Base-by-base conservation (phyloP, 2,888 invertebrate species). In the Hypsopygia costalis region DNA sequence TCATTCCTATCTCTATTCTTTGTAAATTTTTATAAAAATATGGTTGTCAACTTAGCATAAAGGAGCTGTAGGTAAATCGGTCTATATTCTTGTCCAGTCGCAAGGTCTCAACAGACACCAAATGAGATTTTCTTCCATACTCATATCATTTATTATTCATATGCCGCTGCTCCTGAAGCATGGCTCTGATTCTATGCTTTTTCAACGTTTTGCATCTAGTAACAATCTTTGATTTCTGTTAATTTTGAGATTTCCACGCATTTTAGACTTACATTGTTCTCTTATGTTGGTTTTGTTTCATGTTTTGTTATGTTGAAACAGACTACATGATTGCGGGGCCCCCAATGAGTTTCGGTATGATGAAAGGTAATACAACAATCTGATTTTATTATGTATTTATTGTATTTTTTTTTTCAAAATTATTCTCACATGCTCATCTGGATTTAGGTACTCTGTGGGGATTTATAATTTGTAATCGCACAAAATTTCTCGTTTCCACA, bases 331-430 rank as follows among this genome's bases (percentile, higher is more conserved):
- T 93, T 90, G 92, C 93, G 90, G 93, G 94, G 87, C 92, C 92
- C 89, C 93, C 94, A 88, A 92, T 94, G 91, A 93, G 93, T 91
- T 94, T 93, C 93, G 94, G 94, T 93, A 94, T 94, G 90, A 92
- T 94, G 90, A 94, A 94, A 94, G 94, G 94, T 94, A 94, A 93
- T 89, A 80, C 82, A 71, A 71, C 73, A 68, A 76, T 69, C 68
- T 72, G 74, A 75, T 68, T 68, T 69, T 71, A 63, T 27, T 39
- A 33, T 39, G n/a, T 25, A 33, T n/a, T 65, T 67, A 56, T 57
- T 60, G 48, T 58, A 53, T 54, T 62, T 59, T 62, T 59, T 60
- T 62, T 73, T 60, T 81, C 78, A 79, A 70, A 88, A 86, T 81
- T 82, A 71, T 51, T 62, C 62, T 69, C 69, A 68, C 73, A 69